A percentile compares a stretch with the other conserved stretches of the same genome.
phyloP scores from a whole-genome alignment of 2,888 invertebrate species.

The Eupithecia exiguata region DNA sequence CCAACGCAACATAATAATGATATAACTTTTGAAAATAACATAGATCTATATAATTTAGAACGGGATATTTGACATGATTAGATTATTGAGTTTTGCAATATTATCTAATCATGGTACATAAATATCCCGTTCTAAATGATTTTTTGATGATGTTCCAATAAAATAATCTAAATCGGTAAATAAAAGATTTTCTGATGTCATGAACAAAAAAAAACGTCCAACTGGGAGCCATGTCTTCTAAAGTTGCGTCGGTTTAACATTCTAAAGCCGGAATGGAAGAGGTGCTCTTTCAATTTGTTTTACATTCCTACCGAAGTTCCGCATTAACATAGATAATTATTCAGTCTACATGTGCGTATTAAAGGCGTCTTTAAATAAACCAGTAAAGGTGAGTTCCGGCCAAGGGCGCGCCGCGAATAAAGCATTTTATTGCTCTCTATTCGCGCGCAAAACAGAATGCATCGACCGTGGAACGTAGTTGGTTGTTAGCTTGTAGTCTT shows the following conservation, averaged over 20 bases:
- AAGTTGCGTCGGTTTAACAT: not conserved
- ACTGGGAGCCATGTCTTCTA: not conserved
- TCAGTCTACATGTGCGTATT: conserved; percentile 11
- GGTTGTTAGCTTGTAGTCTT: not conserved
- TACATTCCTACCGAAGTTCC: conserved; percentile 6
- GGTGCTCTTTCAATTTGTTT: conserved; percentile 5
- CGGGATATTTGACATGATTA: too few relatives aligned
- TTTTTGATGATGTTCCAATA: not conserved
- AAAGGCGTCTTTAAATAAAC: conserved; percentile 30
- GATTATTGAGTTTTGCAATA: too few relatives aligned
- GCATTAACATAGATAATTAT: conserved; percentile 9
- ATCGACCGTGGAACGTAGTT: not conserved
- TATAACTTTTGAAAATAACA: too few relatives aligned
- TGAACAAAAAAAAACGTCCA: not conserved
- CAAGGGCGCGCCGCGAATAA: conserved; percentile 10
- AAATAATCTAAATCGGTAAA: not conserved
- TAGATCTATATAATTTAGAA: too few relatives aligned
- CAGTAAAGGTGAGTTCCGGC: conserved; percentile 41
- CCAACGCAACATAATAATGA: too few relatives aligned
- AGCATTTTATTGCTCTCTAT: conserved; percentile 8
- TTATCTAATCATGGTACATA: too few relatives aligned
- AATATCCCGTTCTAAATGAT: too few relatives aligned
- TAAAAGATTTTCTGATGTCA: not conserved
- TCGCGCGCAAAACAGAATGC: conserved; percentile 3
- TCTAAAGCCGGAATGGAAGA: not conserved